Percentiles rank a stretch among this genome's conserved stretches.
phyloP scores from a whole-genome alignment of 2,113 vertebrate genomes.

The Polyodon spathula region DNA sequence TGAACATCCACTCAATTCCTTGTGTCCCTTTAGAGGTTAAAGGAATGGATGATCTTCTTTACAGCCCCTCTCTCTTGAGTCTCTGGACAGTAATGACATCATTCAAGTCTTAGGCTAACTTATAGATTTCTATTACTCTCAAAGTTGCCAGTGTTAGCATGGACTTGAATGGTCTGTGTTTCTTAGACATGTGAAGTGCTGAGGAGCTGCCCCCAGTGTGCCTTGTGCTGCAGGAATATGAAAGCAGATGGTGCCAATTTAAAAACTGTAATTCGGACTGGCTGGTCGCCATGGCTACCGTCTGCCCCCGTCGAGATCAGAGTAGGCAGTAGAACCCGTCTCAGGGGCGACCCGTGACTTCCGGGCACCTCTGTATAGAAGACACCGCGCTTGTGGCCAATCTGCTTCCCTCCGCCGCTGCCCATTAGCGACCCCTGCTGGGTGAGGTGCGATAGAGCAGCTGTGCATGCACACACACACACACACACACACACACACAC shows the following conservation, averaged over 20 bases:
- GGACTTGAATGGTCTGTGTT: conserved; percentile 14
- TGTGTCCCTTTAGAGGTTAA: too few species aligned
- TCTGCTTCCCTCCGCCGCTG: not conserved
- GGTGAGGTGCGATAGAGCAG: not conserved
- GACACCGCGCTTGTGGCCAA: not conserved
- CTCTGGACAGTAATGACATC: too few species aligned
- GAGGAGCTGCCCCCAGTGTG: conserved; percentile 10
- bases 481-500: not conserved
- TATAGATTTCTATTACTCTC: too few species aligned
- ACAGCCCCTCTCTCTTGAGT: too few species aligned
- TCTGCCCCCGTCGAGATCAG: not conserved
- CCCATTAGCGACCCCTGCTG: not conserved
- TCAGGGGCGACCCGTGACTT: not conserved
- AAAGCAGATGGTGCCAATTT: conserved; percentile 29
- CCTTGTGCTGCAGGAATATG: conserved; percentile 12
- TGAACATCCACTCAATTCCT: too few species aligned
- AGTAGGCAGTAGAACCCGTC: not conserved
- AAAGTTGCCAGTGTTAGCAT: too few species aligned
- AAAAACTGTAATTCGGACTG: conserved; percentile 1
- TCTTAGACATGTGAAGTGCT: conserved; percentile 13
- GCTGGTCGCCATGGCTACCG: conserved; percentile 8
- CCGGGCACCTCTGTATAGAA: not conserved
- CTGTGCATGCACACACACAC: not conserved
- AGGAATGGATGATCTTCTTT: too few species aligned
- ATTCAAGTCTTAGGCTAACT: too few species aligned